phyloP scores from a whole-genome alignment of 2,888 invertebrate species.

The Cosmopolites sordidus region DNA sequence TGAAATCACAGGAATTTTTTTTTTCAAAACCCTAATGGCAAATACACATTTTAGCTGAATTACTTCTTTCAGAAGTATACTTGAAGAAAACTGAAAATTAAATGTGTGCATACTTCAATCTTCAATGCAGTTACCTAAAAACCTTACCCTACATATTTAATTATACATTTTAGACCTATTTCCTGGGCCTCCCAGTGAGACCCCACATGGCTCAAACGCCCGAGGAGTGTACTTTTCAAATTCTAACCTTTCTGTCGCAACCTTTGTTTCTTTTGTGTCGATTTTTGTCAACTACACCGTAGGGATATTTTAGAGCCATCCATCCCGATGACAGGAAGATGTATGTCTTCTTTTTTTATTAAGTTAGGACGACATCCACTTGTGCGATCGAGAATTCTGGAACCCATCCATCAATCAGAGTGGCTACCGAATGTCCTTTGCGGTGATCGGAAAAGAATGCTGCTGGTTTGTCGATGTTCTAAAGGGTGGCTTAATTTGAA shows the following conservation, averaged over 20 bases:
- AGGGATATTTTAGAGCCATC: conserved; percentile 21
- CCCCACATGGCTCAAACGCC: conserved; percentile 21
- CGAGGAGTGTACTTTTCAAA: conserved; percentile 21
- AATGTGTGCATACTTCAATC: no score
- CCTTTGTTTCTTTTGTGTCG: conserved; percentile 27
- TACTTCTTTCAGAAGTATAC: no score
- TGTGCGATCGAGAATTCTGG: conserved; percentile 21
- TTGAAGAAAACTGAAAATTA: no score
- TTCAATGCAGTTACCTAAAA: no score
- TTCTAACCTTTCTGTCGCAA: conserved; percentile 13
- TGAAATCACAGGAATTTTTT: no score
- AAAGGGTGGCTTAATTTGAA: no score
- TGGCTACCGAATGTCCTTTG: neutral
- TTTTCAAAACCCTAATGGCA: no score
- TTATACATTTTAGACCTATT: neutral
- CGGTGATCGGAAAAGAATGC: no score
- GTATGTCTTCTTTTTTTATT: conserved; percentile 26
- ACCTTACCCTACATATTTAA: neutral
- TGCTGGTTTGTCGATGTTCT: no score
- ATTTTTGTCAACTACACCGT: conserved; percentile 31
- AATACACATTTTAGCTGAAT: no score
- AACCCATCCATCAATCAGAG: conserved; percentile 15
- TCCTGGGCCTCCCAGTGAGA: conserved; percentile 22
- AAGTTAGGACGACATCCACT: conserved; percentile 17
- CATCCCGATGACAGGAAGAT: conserved; percentile 26